Conservation (phyloP, 2,888 invertebrate genomes). For the Polydrusus pterygomalis region DNA sequence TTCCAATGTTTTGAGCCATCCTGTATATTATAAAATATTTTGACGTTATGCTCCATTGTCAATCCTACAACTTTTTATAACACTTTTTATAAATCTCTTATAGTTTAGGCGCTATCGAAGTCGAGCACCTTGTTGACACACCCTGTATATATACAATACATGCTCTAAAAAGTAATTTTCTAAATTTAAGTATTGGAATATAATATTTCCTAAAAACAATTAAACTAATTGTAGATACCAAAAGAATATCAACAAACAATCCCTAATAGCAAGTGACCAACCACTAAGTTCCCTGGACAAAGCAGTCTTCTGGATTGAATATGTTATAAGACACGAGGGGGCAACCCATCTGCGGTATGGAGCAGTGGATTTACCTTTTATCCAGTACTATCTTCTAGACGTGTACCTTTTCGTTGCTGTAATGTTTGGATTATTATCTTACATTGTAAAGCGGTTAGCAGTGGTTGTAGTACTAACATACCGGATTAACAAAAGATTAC, state of each 20-base stretch:
- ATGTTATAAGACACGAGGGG: constrained; percentile 63
- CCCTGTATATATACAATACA: too few species aligned
- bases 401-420: constrained; percentile 53
- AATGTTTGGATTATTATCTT: constrained; percentile 15
- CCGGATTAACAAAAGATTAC: background rate
- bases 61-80: too few species aligned
- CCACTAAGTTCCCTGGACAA: constrained; percentile 60
- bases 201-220: background rate
- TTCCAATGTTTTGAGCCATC: too few species aligned
- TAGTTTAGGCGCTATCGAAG: too few species aligned
- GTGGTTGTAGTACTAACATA: background rate
- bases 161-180: too few species aligned
- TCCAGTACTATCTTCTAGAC: constrained; percentile 61
- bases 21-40: too few species aligned
- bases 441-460: background rate
- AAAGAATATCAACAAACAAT: constrained; percentile 54
- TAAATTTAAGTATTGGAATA: too few species aligned
- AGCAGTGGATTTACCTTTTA: constrained; percentile 59
- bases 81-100: too few species aligned
- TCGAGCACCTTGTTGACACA: too few species aligned
- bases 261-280: constrained; percentile 59
- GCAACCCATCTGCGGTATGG: constrained; percentile 60
- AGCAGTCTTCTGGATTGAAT: constrained; percentile 64
- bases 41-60: too few species aligned
- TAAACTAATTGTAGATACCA: constrained; percentile 58